Base-by-base conservation (phyloP, 64 coral and sea anemone species). In the Montipora cactus region DNA sequence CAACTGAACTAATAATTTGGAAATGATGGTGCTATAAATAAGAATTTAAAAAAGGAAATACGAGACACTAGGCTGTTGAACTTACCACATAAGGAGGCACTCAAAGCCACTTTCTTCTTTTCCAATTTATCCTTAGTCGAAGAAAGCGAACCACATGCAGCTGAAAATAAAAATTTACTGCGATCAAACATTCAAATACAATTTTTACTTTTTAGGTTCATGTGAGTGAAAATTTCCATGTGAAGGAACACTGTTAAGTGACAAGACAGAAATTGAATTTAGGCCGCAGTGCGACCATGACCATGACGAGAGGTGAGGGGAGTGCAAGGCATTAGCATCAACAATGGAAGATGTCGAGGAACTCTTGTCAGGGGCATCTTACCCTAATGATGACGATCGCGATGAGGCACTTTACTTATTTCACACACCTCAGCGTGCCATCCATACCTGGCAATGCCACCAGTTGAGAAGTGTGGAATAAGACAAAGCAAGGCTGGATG, bases 361-460 rank as follows among this genome's bases (percentile, higher is more conserved):
- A 64, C 59, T 64, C 59, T 64, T 66, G 47, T 89, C 47, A 74
- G 37, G 51, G 71, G 55, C 49, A 14, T 77, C 76, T 78, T 55
- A 46, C 58, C 37, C 49, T 23, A 64, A 64, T 64, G 87, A 89
- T 20, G 87, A 89, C 16, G 68, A 89, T 55, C 11, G 73, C 15
- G 87, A 89, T 44, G 73, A 89, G 58, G 46, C 28, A 15, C 73
- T 89, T 21, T 77, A 75, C 51, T 22, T 89, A 23, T 76, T 15
- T 55, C 67, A 89, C 18, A 47, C 88, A 13, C 55, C 89, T 22
- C 66, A 67, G 89, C 76, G 59, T 48, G 22, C 55, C 28, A 44
- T 91, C 46, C 37, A 91, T 12, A 47, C 66, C 28, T 91, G 89
- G 89, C 66, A 89, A 44, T 7, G 5, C 9, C 87, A 89, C n/a